phyloP scores from a whole-genome alignment of 1,140 invertebrate species.

The Cepaea nemoralis region DNA sequence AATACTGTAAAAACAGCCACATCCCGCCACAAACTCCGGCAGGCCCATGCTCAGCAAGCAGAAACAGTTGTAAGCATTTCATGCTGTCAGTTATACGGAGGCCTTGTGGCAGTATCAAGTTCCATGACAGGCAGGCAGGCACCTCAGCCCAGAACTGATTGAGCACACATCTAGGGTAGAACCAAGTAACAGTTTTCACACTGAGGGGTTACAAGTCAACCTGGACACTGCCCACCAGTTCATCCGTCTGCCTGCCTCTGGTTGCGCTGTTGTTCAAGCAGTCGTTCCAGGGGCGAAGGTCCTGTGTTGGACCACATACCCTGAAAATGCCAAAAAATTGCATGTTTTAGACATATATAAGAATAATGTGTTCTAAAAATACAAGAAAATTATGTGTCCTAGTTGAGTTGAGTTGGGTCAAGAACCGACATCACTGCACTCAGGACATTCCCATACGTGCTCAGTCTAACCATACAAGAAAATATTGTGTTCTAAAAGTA shows the following conservation, averaged over 20 bases:
- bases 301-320: constrained; percentile 85
- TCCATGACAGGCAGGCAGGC: background rate
- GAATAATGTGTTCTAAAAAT: background rate
- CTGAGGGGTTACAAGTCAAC: background rate
- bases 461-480: too few species aligned
- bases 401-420: too few species aligned
- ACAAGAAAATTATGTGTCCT: background rate
- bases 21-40: too few species aligned
- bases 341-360: background rate
- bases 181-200: background rate
- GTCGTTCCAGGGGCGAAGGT: constrained; percentile 82
- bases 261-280: constrained; percentile 83
- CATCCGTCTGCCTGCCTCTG: constrained; percentile 61
- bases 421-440: too few species aligned
- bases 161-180: background rate
- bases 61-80: too few species aligned
- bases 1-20: too few species aligned
- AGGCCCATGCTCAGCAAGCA: too few species aligned
- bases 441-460: too few species aligned
- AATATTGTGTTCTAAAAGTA: background rate
- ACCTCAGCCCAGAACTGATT: background rate
- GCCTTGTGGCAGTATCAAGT: background rate
- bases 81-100: background rate
- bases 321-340: constrained; percentile 71
- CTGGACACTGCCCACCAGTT: background rate